Conservation (phyloP, 2,113 vertebrate genomes). For the Saccopteryx bilineata region DNA sequence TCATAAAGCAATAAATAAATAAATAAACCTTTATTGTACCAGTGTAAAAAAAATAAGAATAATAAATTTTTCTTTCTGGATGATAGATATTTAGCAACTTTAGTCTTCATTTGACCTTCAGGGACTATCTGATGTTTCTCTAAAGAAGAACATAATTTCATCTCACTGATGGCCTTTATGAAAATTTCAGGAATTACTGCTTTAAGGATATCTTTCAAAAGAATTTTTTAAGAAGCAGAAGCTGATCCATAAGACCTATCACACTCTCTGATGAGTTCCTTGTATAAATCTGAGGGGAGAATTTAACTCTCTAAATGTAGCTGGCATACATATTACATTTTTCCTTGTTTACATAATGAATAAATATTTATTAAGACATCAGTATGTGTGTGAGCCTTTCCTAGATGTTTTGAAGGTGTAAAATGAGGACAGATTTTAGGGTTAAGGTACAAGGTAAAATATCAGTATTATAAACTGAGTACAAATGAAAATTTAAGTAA, state of each 20-base stretch:
- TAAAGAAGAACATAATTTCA: conserved; percentile 45
- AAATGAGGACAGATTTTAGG: background rate
- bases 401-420: background rate
- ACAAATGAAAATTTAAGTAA: background rate
- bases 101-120: conserved; percentile 54
- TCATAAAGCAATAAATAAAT: background rate
- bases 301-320: conserved; percentile 24
- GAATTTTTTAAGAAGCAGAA: conserved; percentile 31
- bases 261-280: background rate
- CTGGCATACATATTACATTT: background rate
- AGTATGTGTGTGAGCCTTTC: background rate
- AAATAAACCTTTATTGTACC: background rate
- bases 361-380: conserved; percentile 11
- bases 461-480: background rate
- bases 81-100: conserved; percentile 17
- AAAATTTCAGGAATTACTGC: conserved; percentile 55
- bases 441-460: background rate
- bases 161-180: conserved; percentile 8
- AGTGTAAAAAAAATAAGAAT: conserved; percentile 35
- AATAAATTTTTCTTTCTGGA: conserved; percentile 23
- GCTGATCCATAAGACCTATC: background rate
- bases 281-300: background rate
- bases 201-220: conserved; percentile 57
- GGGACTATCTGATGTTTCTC: conserved; percentile 16
- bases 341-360: conserved; percentile 41